Conservation (phyloP, 2,797 vertebrate genomes). For the Crenichthys baileyi region DNA sequence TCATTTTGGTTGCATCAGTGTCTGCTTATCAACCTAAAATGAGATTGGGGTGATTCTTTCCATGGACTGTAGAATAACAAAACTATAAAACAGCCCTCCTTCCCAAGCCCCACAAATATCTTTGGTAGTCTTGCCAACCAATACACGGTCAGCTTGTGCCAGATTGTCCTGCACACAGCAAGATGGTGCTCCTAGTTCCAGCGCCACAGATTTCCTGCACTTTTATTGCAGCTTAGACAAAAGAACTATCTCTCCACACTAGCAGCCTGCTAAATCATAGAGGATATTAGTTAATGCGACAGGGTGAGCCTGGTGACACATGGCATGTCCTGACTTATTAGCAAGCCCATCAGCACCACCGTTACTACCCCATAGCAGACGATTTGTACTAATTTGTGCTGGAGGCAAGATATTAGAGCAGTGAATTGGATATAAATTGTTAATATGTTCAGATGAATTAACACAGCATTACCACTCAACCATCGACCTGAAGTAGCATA, state of each 20-base stretch:
- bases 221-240: slow-evolving; percentile 52
- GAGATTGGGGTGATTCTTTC: background rate
- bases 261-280: slow-evolving; percentile 39
- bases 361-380: slow-evolving; percentile 48
- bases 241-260: slow-evolving; percentile 38
- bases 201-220: slow-evolving; percentile 40
- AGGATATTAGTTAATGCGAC: slow-evolving; percentile 58
- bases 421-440: slow-evolving; percentile 78
- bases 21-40: background rate
- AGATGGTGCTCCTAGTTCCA: slow-evolving; percentile 27
- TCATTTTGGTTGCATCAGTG: background rate
- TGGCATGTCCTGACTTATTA: slow-evolving; percentile 55
- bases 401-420: slow-evolving; percentile 68
- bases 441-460: slow-evolving; percentile 80
- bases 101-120: background rate
- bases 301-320: slow-evolving; percentile 50
- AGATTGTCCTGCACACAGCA: slow-evolving; percentile 23
- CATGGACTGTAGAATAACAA: too few species aligned
- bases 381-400: slow-evolving; percentile 72
- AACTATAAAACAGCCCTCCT: background rate
- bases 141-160: slow-evolving; percentile 39
- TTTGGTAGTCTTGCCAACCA: slow-evolving; percentile 31
- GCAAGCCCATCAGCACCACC: slow-evolving; percentile 14
- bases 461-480: slow-evolving; percentile 65
- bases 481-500: slow-evolving; percentile 60